Evolutionary conservation across 2,888 invertebrate genomes (phyloP).

Genomic region (Vesta saturnalis): DNA sequence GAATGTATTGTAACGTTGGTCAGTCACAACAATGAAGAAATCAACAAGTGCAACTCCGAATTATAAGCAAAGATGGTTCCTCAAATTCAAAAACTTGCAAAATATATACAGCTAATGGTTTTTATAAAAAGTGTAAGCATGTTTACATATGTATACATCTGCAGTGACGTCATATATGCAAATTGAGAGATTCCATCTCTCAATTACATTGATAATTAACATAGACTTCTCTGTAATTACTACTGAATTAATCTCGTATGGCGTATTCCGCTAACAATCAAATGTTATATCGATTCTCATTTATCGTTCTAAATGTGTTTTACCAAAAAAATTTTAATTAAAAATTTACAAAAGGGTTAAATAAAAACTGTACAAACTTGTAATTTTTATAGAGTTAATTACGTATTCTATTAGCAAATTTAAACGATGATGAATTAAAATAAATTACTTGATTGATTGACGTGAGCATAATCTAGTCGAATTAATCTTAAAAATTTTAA

Average conservation of each 20-base stretch:
- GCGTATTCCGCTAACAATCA: neutral
- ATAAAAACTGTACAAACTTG: neutral
- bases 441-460: conserved; percentile 6
- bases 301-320: no score
- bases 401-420: conserved; percentile 1
- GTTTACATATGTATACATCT: no score
- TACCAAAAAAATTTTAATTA: neutral
- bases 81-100: no score
- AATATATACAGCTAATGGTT: no score
- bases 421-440: conserved; percentile 6
- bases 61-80: no score
- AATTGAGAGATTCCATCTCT: no score
- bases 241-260: neutral
- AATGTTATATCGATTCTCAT: neutral
- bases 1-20: no score
- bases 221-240: neutral
- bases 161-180: no score
- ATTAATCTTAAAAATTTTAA: neutral
- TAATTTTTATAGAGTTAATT: neutral
- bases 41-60: no score
- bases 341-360: neutral
- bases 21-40: no score
- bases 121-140: no score
- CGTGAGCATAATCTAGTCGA: conserved; percentile 2
- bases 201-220: neutral